Conservation (phyloP, 2,797 vertebrate genomes). For the Nyctibius grandis region DNA sequence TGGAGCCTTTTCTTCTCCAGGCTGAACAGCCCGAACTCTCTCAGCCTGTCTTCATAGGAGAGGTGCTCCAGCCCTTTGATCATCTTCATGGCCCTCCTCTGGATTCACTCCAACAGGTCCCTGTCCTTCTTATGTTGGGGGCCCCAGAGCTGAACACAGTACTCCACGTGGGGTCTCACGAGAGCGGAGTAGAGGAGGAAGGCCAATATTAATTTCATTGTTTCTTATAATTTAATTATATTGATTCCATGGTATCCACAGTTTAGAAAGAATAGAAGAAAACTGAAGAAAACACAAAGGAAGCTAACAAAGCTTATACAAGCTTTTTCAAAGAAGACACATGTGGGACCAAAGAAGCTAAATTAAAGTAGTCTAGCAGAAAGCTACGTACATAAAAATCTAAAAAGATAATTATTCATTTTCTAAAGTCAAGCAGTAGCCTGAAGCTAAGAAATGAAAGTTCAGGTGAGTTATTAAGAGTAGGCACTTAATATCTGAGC, state of each 20-base stretch:
- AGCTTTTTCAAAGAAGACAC: neutral
- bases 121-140: too few relatives aligned
- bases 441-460: conserved; percentile 17
- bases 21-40: too few relatives aligned
- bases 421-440: conserved; percentile 13
- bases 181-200: too few relatives aligned
- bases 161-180: too few relatives aligned
- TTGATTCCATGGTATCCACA: neutral
- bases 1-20: too few relatives aligned
- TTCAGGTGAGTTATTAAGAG: conserved; percentile 47
- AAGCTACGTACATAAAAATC: neutral
- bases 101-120: too few relatives aligned
- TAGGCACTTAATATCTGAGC: neutral
- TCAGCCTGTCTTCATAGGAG: too few relatives aligned
- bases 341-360: neutral
- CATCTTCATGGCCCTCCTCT: too few relatives aligned
- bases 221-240: neutral
- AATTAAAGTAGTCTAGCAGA: neutral
- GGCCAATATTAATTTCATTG: too few relatives aligned
- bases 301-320: neutral
- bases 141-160: too few relatives aligned
- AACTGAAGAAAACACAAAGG: neutral
- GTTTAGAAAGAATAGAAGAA: neutral
- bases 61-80: too few relatives aligned
- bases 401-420: conserved; percentile 1